Evolutionary conservation across 2,888 invertebrate species (phyloP).

Genomic region (Didymodactylos carnosus): DNA sequence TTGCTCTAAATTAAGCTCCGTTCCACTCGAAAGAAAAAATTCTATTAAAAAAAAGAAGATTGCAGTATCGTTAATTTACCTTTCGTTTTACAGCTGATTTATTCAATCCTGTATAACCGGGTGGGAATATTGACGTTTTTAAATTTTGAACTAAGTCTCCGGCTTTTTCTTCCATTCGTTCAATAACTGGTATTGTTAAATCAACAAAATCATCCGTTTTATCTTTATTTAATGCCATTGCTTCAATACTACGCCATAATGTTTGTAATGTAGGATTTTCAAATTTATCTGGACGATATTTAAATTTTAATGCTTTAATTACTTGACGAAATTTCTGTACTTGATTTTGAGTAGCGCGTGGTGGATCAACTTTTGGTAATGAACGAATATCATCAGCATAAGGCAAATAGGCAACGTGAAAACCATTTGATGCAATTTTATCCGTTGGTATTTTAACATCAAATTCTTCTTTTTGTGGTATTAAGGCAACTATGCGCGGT

Average conservation of each 20-base stretch:
- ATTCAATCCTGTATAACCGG: constrained; percentile 21
- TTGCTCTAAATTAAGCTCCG: constrained; percentile 17
- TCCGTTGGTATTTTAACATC: constrained; percentile 27
- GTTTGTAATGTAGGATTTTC: constrained; percentile 48
- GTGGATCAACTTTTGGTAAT: neutral
- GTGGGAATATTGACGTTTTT: constrained; percentile 32
- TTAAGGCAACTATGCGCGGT: constrained; percentile 23
- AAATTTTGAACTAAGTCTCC: constrained; percentile 32
- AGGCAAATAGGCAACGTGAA: constrained; percentile 50
- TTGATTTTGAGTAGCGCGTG: constrained; percentile 34
- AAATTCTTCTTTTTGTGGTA: constrained; percentile 27
- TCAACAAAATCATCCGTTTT: constrained; percentile 41
- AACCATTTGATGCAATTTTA: constrained; percentile 41
- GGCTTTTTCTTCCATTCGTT: constrained; percentile 31
- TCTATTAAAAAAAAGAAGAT: neutral
- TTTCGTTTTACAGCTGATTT: constrained; percentile 26
- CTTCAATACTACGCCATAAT: constrained; percentile 47
- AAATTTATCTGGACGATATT: constrained; percentile 45
- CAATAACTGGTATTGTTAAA: constrained; percentile 31
- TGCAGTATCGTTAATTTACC: neutral
- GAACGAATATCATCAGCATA: constrained; percentile 43
- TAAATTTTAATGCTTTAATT: constrained; percentile 42
- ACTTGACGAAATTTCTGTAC: constrained; percentile 44
- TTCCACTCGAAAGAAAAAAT: neutral
- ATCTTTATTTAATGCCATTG: constrained; percentile 45